Percentiles rank a stretch among this genome's conserved stretches.
These are phyloP conservation scores for Pterophyllum scalare DNA, from an alignment of 2,113 vertebrate species.

Conservation along the genomic window DNA sequence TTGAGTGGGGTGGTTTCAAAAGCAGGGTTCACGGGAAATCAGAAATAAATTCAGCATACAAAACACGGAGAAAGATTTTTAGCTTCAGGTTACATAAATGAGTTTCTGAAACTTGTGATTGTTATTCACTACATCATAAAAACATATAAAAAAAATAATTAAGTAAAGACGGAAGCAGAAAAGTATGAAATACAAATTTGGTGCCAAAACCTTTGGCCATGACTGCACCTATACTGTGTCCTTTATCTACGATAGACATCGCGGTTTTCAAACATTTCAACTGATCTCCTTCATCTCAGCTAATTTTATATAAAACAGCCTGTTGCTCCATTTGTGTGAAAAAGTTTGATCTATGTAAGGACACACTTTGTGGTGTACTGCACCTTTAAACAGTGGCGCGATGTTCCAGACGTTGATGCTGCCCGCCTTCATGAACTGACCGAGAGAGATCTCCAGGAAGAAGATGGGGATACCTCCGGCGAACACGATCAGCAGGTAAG, in stretches of 20 bases:
- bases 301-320: no score
- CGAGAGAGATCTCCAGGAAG: constrained; percentile 87
- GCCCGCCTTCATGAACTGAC: constrained; percentile 89
- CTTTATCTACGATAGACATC: neutral
- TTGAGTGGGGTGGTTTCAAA: accelerated
- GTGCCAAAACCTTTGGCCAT: neutral
- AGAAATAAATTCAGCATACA: neutral
- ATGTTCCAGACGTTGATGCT: constrained; percentile 90
- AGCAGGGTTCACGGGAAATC: neutral
- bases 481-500: constrained; percentile 83
- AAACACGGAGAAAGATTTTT: neutral
- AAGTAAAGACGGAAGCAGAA: no score
- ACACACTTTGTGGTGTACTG: neutral
- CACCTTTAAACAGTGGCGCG: constrained; percentile 86
- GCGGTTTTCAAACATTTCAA: neutral
- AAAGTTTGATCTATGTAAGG: neutral
- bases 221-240: neutral
- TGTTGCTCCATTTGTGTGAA: no score
- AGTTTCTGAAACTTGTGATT: neutral
- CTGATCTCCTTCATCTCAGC: neutral
- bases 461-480: constrained; percentile 87
- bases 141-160: no score
- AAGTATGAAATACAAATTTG: no score
- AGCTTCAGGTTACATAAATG: neutral
- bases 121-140: neutral